Base-by-base conservation (phyloP, 2,797 vertebrate species). In the Hoplostethus mediterraneus region DNA sequence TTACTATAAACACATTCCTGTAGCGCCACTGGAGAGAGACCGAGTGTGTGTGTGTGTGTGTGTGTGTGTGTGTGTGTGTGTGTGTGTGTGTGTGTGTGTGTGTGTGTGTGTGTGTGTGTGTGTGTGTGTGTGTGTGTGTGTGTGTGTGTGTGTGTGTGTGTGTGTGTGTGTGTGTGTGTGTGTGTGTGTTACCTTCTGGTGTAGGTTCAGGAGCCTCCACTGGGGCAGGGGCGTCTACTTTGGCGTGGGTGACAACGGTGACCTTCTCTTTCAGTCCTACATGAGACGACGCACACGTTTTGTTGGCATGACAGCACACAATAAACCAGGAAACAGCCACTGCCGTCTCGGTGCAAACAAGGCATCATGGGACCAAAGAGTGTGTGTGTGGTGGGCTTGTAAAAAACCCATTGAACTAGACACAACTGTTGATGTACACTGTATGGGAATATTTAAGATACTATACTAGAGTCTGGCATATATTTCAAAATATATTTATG, bases 191-290 rank as follows among this genome's bases (percentile, higher is more conserved):
- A 95, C 94, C 94, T 93, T 93, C 82, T 56, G 79, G 75, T 58
- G 74, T 57, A 0, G 58, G 51, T 71, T 78, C 79, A 8, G 71
- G 4, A 1, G 72, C 40, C 49, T 90, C 80, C 69, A 21, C 79
- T 12, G 82, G 68, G 17, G 74, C 64, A 0, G 87, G 58, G 2
- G 68, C 64, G n/a, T 85, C 75, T n/a, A 85, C 76, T 0, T 61
- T 77, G 48, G 25, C 74, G 40, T 85, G 12, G 1, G 75, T 54
- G 62, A 84, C 64, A 6, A 85, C 82, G 0, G 78, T 81, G 4
- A 53, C 64, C 65, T 92, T 94, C 59, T 94, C 94, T 86, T 92
- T 94, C 75, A 95, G 83, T 63, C 94, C 95, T 95, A 87, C 55
- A 70, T 79, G 83, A 74, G 69, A 87, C 36, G 77, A 88, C 7